Percentiles rank a stretch among this genome's conserved stretches.
Conservation (phyloP, 2,797 vertebrate species). For the Melanogrammus aeglefinus region DNA sequence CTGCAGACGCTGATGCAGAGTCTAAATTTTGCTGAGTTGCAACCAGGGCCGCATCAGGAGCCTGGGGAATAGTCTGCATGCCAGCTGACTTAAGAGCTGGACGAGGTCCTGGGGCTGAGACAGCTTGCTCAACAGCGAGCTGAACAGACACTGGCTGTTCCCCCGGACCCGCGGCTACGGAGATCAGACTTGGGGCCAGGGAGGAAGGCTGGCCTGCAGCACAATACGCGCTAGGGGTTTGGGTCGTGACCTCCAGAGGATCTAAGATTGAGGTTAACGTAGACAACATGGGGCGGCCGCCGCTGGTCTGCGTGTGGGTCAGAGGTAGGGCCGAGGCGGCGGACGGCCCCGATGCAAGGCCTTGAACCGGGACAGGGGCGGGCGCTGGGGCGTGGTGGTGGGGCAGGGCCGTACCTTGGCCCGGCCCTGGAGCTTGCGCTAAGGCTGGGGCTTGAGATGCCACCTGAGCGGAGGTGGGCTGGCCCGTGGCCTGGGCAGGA, state of each 20-base stretch:
- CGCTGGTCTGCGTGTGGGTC: neutral
- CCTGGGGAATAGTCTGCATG: conserved; percentile 53
- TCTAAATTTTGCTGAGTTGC: conserved; percentile 58
- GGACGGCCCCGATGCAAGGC: conserved; percentile 26
- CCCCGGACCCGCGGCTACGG: conserved; percentile 31
- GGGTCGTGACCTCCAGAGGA: conserved; percentile 32
- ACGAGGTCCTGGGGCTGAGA: conserved; percentile 38
- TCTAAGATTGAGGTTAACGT: conserved; percentile 34
- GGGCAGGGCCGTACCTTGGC: neutral
- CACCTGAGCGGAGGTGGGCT: conserved; percentile 20
- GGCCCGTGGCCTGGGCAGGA: conserved; percentile 23
- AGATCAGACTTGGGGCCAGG: conserved; percentile 27
- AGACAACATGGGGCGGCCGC: conserved; percentile 11
- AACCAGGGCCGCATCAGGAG: conserved; percentile 51
- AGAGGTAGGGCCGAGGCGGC: conserved; percentile 29
- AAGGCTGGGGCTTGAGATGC: conserved; percentile 20
- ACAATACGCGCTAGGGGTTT: conserved; percentile 29
- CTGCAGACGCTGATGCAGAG: conserved; percentile 40
- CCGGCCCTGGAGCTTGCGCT: conserved; percentile 31
- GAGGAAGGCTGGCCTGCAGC: conserved; percentile 24
- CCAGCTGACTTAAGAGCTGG: conserved; percentile 58
- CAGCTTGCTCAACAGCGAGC: conserved; percentile 28
- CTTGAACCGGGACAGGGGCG: conserved; percentile 19
- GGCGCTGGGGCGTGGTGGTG: conserved; percentile 13
- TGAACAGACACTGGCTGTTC: conserved; percentile 36